Percentiles rank a stretch among this genome's conserved stretches.
phyloP scores from a whole-genome alignment of 2,797 vertebrate genomes.

The Poeciliopsis paucimaculata region DNA sequence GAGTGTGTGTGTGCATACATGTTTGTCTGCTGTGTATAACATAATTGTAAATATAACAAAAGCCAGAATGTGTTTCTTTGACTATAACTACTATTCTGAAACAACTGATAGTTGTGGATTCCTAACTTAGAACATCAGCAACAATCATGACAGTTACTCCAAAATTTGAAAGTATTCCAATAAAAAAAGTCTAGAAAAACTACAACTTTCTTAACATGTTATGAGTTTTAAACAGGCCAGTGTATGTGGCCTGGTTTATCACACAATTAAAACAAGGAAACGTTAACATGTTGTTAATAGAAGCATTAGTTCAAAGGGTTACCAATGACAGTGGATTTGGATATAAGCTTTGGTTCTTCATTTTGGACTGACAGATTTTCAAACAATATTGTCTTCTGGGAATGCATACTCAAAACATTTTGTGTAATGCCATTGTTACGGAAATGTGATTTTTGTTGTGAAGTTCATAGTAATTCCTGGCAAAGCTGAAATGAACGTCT shows the following conservation, averaged over 20 bases:
- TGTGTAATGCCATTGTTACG: background rate
- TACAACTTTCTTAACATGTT: background rate
- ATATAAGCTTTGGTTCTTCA: too few relatives aligned
- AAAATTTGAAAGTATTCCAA: background rate
- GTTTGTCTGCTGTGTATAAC: background rate
- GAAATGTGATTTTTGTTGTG: background rate
- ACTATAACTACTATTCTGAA: background rate
- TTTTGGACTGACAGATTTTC: background rate
- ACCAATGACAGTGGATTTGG: too few relatives aligned
- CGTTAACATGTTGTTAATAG: background rate
- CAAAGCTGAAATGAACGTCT: constrained; percentile 18
- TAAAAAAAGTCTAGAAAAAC: background rate
- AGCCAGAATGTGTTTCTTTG: background rate
- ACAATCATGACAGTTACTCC: background rate
- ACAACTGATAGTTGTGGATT: background rate
- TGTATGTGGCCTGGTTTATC: background rate
- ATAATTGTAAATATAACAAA: background rate
- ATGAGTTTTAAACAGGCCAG: background rate
- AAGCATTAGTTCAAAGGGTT: background rate
- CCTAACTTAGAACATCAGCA: background rate
- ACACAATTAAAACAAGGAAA: background rate
- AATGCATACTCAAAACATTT: background rate
- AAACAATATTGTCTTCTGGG: too few relatives aligned
- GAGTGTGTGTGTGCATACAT: background rate
- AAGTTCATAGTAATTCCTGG: background rate